Evolutionary conservation across 2,888 invertebrate genomes (phyloP), one percentile per base, ranked within the genome.

Genomic region (Scaptomyza polygonia): DNA sequence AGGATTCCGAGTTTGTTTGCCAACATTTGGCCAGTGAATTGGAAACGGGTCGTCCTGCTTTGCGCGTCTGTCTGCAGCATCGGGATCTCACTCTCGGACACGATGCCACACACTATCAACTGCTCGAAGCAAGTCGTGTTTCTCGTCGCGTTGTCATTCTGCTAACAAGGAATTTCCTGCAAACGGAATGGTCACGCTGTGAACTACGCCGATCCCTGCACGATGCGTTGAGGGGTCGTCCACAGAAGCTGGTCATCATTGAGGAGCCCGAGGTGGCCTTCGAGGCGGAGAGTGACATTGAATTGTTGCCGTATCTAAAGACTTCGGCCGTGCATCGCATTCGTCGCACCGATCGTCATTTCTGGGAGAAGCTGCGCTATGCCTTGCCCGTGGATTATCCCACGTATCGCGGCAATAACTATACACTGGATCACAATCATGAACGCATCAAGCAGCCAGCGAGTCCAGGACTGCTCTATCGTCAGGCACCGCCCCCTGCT

Each of bases 281-380:
- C 48, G 96, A 97, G 90, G 96, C 96, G 47, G 96, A 97, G 90
- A 94, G 96, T 74, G 98, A 98, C 92, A 96, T 96, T 32, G 98
- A 98, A 90, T 92, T 98, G 77, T 93, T 97, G 89, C 96, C 97
- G 57, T 98, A 97, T 89, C 93, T 98, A 59, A 96, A 97, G 91
- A 96, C 96, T 40, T 96, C 96, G 75, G 96, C 96, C 30, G 92
- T 92, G 53, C 92, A 92, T 64, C 94, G 96, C 57, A 94, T 98
- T 44, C 94, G 95, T 71, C 96, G 96, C 95, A 96, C 96, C 77
- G 97, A 98, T 91, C 96, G 96, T 78, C 94, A 97, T 89, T 98
- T 98, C 93, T 98, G 98, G 97, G 97, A 98, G 91, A 95, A 97
- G 83, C 93, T 98, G 72, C 94, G 96, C 86, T 97, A 97, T 91